These are phyloP conservation scores for Clepsis dumicolana DNA, from an alignment of 2,888 invertebrate species.

Conservation along the genomic window DNA sequence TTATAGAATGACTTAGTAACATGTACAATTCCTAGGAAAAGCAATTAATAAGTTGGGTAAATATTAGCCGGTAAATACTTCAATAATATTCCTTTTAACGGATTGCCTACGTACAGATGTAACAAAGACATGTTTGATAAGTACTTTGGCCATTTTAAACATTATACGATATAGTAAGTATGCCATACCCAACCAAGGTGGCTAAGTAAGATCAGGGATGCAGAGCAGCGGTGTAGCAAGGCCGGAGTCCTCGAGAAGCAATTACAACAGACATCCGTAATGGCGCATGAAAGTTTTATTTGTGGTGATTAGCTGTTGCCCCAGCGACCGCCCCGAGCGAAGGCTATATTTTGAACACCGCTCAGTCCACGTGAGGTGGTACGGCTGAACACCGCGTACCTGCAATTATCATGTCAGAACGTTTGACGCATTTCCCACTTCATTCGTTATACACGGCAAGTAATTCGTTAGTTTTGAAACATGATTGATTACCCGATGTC, in stretches of 20 bases:
- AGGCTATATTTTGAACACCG: slow-evolving; percentile 74
- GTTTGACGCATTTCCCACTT: slow-evolving; percentile 45
- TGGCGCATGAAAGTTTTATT: slow-evolving; percentile 75
- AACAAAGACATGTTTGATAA: no score
- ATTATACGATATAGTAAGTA: not conserved
- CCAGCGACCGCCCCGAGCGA: slow-evolving; percentile 70
- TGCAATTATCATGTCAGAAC: slow-evolving; percentile 50
- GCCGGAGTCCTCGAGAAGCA: slow-evolving; percentile 35
- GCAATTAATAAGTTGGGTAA: not conserved
- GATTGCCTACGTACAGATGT: not conserved
- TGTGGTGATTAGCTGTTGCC: slow-evolving; percentile 82
- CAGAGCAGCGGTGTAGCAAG: not conserved
- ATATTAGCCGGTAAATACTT: not conserved
- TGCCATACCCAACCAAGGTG: not conserved
- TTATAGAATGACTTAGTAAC: not conserved
- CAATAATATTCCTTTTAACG: not conserved
- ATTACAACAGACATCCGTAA: slow-evolving; percentile 51
- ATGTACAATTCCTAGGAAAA: not conserved
- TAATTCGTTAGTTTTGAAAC: slow-evolving; percentile 41
- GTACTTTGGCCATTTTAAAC: no score
- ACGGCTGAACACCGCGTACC: slow-evolving; percentile 57
- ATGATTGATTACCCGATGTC: slow-evolving; percentile 46
- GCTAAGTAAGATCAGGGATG: not conserved
- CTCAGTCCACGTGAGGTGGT: slow-evolving; percentile 76
- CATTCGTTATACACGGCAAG: slow-evolving; percentile 37